Conservation (phyloP, 2,797 vertebrate species). For the Sebastes hopkinsi region DNA sequence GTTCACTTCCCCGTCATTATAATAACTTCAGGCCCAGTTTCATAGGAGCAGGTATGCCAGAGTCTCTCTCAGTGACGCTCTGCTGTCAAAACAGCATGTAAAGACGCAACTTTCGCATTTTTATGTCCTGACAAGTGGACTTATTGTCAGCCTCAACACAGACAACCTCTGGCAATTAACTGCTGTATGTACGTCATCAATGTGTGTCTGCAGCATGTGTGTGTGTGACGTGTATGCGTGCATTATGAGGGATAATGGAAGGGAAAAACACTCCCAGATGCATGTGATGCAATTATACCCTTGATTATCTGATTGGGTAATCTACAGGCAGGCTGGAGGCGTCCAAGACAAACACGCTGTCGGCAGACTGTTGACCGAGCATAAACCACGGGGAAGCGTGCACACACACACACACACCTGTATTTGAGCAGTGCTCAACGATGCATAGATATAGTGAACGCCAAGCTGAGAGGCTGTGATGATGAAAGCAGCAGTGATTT, state of each 20-base stretch:
- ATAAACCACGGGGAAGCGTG: conserved; percentile 44
- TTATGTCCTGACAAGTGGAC: not conserved
- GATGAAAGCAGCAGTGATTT: conserved; percentile 14
- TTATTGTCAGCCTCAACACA: conserved; percentile 23
- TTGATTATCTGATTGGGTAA: conserved; percentile 79
- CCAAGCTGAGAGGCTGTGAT: conserved; percentile 11
- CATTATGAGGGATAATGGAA: conserved; percentile 70
- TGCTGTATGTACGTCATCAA: conserved; percentile 38
- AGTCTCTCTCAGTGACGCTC: not conserved
- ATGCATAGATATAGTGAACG: conserved; percentile 30
- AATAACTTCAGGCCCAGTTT: conserved; percentile 27
- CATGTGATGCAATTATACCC: conserved; percentile 74
- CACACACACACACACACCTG: conserved; percentile 19
- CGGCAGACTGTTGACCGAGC: conserved; percentile 63
- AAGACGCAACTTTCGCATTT: conserved; percentile 23
- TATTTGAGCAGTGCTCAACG: conserved; percentile 36
- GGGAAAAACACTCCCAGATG: conserved; percentile 78
- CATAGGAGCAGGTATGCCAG: conserved; percentile 11
- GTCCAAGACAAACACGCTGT: conserved; percentile 73
- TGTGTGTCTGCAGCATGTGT: conserved; percentile 37
- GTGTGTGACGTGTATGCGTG: conserved; percentile 30
- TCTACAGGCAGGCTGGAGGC: conserved; percentile 64
- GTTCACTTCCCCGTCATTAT: conserved; percentile 21
- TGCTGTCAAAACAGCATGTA: not conserved
- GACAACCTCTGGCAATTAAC: conserved; percentile 52